Base-by-base conservation (phyloP, 2,888 invertebrate species). In the Pycnomerus fuliginosus region DNA sequence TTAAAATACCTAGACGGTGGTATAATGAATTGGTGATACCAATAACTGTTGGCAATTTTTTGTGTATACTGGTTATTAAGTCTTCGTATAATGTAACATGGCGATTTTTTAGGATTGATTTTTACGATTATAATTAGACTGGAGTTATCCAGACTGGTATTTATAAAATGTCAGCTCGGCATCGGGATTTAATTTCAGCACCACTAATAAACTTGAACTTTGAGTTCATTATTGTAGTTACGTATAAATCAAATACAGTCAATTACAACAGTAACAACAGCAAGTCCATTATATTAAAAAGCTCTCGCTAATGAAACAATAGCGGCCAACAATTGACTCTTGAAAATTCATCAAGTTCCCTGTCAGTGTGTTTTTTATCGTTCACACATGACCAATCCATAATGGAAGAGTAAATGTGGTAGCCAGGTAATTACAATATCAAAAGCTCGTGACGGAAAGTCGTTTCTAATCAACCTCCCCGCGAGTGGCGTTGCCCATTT, bases 371-470 rank as follows among this genome's bases (percentile, higher is more conserved):
- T 35, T 46, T 42, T 51, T 38, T 38, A 37, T 31, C 28, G 33
- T 51, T 51, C 51, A 51, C 48, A 51, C 52, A 49, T 45, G 38
- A 36, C 31, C 43, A 44, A 44, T 48, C 41, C 33, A 44, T 33
- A 46, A 52, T 49, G 42, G 44, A 48, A 23, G 35, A 44, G 39
- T 47, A 53, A 55, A 48, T 48, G 48, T 50, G 40, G 60, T 58
- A 58, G 58, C 57, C 53, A 34, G 48, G 50, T 61, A 60, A 61
- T 61, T 61, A 61, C 52, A 56, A 61, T 60, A 60, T 61, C 58
- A 58, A 58, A 58, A 48, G 51, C 53, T 44, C 50, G 55, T 59
- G 61, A 61, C 58, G 50, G 53, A 46, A 52, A 54, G 56, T 61
- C 61, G 60, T 46, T 56, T 48, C 55, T 53, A 61, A 61, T 60